These are phyloP conservation scores for Siderastrea siderea DNA, from an alignment of 92 coral and sea anemone genomes.

Conservation along the genomic window DNA sequence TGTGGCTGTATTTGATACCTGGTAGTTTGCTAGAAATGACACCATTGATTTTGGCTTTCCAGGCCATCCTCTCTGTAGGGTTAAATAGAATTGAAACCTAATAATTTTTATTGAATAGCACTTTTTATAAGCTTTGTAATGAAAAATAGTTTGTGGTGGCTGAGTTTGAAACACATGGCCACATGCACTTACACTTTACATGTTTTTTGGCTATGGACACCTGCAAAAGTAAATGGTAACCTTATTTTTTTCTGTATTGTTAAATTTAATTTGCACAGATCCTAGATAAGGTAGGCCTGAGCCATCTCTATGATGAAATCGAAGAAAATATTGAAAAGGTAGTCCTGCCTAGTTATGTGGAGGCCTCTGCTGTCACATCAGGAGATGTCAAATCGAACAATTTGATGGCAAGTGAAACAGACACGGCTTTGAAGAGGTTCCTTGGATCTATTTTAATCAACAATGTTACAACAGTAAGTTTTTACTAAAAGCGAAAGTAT, in stretches of 20 bases:
- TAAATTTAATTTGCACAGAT: slow-evolving; percentile 22
- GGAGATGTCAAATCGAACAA: background rate
- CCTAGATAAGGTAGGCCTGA: slow-evolving; percentile 45
- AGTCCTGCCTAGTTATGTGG: slow-evolving; percentile 36
- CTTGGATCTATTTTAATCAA: background rate
- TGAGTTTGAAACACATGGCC: too few relatives aligned
- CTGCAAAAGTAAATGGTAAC: background rate
- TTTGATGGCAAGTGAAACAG: background rate
- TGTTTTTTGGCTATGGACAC: background rate
- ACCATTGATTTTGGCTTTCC: too few relatives aligned
- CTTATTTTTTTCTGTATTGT: background rate
- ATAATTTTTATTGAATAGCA: too few relatives aligned
- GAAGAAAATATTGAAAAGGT: slow-evolving; percentile 35
- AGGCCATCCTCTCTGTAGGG: too few relatives aligned
- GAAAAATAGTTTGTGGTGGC: too few relatives aligned
- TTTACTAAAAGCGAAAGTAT: background rate
- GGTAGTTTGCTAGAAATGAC: too few relatives aligned
- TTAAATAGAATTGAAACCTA: too few relatives aligned
- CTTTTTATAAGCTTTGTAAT: too few relatives aligned
- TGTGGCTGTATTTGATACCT: too few relatives aligned
- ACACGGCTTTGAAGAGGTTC: slow-evolving; percentile 23
- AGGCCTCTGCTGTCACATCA: background rate
- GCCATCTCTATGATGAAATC: slow-evolving; percentile 4
- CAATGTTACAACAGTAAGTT: background rate
- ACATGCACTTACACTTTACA: too few relatives aligned